Base-by-base conservation (phyloP, 2,113 vertebrate species). In the Ameiurus melas region DNA sequence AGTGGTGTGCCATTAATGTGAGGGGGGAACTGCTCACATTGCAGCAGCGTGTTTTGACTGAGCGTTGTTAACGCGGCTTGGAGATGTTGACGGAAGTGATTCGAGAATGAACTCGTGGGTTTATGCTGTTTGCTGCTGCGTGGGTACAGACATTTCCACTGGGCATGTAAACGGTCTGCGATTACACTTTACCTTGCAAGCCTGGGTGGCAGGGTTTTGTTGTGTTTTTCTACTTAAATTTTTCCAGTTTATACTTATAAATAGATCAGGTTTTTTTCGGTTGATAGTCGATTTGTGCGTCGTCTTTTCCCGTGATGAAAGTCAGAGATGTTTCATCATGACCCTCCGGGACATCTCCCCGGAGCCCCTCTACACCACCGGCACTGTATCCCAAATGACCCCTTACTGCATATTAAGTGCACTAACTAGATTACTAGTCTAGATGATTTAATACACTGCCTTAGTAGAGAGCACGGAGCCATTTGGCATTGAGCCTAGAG, bases 21-120 rank as follows among this genome's bases (percentile, higher is more conserved):
- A 13, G 19, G 43, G 43, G 27, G 25, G 27, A 14, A 77, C 22
- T 14, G 53, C 53, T 58, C n/a, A 58, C 19, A 0, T 1, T 25
- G 13, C 20, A 1, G 10, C 20, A 8, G 27, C 5, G 25, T 19
- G 25, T 80, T 80, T 27, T 20, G 22, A 6, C 7, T 19, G 78
- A 80, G 16, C 9, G 19, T 0, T 57, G n/a, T 75, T 25, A n/a
- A n/a, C n/a, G n/a, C n/a, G n/a, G n/a, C n/a, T n/a, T n/a, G 75
- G n/a, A 73, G 51, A 83, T 88, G 85, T 87, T 89, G 85, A 89
- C 88, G 66, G 83, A 89, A 87, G 83, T 70, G 17, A 79, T 53
- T 78, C 36, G 14, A 88, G 62, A 70, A 17, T 68, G 25, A 58
- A 78, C 55, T 78, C 57, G 83, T 77, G 8, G 55, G 57, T 55